A percentile compares a stretch with the other conserved stretches of the same genome.
phyloP scores from a whole-genome alignment of 2,113 vertebrate genomes.

The Diadophis punctatus region DNA sequence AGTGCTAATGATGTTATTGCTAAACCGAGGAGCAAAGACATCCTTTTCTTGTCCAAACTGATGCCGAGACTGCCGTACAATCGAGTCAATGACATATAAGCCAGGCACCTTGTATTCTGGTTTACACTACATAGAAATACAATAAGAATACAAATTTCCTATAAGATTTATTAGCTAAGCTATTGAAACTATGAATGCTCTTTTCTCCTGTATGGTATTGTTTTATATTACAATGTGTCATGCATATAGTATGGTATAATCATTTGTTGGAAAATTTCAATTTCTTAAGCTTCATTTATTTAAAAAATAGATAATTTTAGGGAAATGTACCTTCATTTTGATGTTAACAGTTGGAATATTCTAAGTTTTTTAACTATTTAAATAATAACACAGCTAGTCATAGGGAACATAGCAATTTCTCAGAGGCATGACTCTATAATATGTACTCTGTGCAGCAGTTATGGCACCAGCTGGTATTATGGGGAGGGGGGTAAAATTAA shows the following conservation, averaged over 20 bases:
- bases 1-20: constrained; percentile 96
- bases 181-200: background rate
- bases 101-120: constrained; percentile 98
- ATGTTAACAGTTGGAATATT: background rate
- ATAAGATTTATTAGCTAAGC: background rate
- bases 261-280: background rate
- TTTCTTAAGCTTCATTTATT: background rate
- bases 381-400: background rate
- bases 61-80: constrained; percentile 95
- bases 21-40: constrained; percentile 96
- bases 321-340: background rate
- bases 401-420: background rate
- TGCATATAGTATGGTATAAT: background rate
- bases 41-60: constrained; percentile 98
- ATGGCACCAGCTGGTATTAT: background rate
- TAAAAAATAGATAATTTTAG: background rate
- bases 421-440: background rate
- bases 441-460: background rate
- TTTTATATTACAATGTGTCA: background rate
- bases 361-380: background rate
- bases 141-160: constrained; percentile 7
- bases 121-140: constrained; percentile 80
- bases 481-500: background rate
- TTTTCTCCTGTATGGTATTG: background rate
- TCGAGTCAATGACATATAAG: constrained; percentile 97